Evolutionary conservation across 2,113 vertebrate species (phyloP), one percentile per base, ranked within the genome.

Genomic region (Passer montanus): DNA sequence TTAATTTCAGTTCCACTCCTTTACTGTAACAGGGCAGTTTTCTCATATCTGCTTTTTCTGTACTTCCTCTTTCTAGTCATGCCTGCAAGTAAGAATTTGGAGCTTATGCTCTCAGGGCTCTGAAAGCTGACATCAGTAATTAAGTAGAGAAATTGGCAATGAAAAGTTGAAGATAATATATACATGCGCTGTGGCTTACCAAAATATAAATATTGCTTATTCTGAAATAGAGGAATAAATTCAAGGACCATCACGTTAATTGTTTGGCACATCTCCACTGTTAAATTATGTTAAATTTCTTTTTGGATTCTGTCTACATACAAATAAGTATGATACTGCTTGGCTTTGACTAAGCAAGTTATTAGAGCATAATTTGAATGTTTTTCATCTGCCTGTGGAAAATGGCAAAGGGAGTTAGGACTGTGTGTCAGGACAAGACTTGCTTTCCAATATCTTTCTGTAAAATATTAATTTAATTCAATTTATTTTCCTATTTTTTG

Each of bases 401-500:
- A 60, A 55, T 19, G 87, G 43, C n/a, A 76, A 62, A 74, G 39
- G 8, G 31, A 76, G 12, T 76, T 85, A 80, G 19, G 31, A 31
- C 11, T 50, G 46, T 53, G 37, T 66, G 80, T 91, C 46, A 69
- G 20, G 16, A 47, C 13, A 89, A 89, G 8, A 74, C 21, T 81
- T 2, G 63, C 22, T 76, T 74, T 77, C 31, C 19, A 76, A 0
- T 91, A 43, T 27, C 11, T 23, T 92, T 89, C 27, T 58, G 62
- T 78, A 84, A 75, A 77, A 77, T 63, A 63, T 85, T 66, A 5
- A 17, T 87, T 69, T 87, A 10, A 46, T 80, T 93, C 50, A 44
- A 66, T 4, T 72, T 96, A 16, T n/a, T 96, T 92, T 95, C 56
- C 50, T 91, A 31, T 26, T 74, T 97, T 90, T 92, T 46, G 13